A percentile compares a stretch with the other conserved stretches of the same genome.
phyloP scores from a whole-genome alignment of 2,888 invertebrate genomes.

The Silvanus unidentatus region DNA sequence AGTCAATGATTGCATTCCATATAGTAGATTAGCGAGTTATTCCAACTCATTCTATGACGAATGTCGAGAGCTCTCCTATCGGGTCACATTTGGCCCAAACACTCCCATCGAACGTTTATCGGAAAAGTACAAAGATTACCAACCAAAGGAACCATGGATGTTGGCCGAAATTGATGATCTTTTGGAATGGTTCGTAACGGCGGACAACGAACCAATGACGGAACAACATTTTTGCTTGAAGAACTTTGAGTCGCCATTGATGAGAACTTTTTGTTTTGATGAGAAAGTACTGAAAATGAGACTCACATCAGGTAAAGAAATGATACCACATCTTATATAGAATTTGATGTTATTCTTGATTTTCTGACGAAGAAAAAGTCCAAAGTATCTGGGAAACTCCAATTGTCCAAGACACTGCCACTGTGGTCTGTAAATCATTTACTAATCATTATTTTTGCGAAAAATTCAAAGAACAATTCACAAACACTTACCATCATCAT shows the following conservation, averaged over 20 bases:
- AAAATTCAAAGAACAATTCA: too few relatives aligned
- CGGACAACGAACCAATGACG: too few relatives aligned
- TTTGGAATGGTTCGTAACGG: constrained; percentile 33
- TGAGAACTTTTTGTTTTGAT: constrained; percentile 32
- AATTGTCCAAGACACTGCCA: too few relatives aligned
- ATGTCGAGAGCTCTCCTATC: constrained; percentile 45
- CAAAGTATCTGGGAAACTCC: too few relatives aligned
- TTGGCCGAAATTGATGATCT: constrained; percentile 50
- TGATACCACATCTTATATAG: too few relatives aligned
- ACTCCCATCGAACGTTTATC: constrained; percentile 16
- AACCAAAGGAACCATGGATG: constrained; percentile 57
- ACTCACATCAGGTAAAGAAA: constrained; percentile 25
- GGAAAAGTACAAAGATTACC: constrained; percentile 13
- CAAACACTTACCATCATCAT: too few relatives aligned
- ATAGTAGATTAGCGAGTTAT: constrained; percentile 54
- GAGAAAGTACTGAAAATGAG: constrained; percentile 32
- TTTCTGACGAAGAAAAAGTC: too few relatives aligned
- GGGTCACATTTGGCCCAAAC: constrained; percentile 23
- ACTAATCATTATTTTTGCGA: too few relatives aligned
- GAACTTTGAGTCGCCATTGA: constrained; percentile 29
- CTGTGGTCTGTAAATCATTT: too few relatives aligned
- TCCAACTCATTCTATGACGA: constrained; percentile 50
- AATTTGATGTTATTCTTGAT: too few relatives aligned
- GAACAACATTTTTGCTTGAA: too few relatives aligned
- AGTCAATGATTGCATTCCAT: constrained; percentile 60